Percentiles rank a stretch among this genome's conserved stretches.
Conservation (phyloP, 2,797 vertebrate genomes). For the Girardinus metallicus region DNA sequence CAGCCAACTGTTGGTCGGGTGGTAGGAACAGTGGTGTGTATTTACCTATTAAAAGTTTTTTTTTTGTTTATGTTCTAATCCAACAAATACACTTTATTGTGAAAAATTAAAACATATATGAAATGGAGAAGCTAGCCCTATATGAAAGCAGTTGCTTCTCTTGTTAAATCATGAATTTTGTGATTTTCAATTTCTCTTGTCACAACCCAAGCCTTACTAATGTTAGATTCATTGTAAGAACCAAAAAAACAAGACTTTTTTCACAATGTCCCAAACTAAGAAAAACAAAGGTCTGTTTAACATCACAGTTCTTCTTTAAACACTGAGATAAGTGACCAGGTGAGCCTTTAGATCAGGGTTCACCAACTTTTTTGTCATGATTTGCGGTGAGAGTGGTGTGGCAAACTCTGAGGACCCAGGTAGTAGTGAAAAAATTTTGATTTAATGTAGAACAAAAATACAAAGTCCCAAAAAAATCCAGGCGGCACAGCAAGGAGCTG, state of each 20-base stretch:
- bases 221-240: not conserved
- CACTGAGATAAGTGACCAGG: not conserved
- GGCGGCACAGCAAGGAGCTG: too few relatives aligned
- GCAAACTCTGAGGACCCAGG: too few relatives aligned
- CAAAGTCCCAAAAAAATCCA: too few relatives aligned
- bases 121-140: not conserved
- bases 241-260: not conserved
- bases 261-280: not conserved
- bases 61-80: not conserved
- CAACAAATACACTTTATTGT: not conserved
- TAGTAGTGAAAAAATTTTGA: too few relatives aligned
- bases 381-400: too few relatives aligned
- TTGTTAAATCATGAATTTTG: not conserved
- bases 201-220: not conserved
- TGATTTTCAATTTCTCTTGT: not conserved
- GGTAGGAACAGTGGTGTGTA: conserved; percentile 21
- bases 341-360: not conserved
- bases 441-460: too few relatives aligned
- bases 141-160: not conserved
- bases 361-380: too few relatives aligned
- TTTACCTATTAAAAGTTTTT: not conserved
- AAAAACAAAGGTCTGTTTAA: not conserved
- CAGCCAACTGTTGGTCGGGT: conserved; percentile 64
- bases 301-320: not conserved
- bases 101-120: not conserved